Evolutionary conservation across 2,888 invertebrate genomes (phyloP).

Genomic region (Andricus curvator): DNA sequence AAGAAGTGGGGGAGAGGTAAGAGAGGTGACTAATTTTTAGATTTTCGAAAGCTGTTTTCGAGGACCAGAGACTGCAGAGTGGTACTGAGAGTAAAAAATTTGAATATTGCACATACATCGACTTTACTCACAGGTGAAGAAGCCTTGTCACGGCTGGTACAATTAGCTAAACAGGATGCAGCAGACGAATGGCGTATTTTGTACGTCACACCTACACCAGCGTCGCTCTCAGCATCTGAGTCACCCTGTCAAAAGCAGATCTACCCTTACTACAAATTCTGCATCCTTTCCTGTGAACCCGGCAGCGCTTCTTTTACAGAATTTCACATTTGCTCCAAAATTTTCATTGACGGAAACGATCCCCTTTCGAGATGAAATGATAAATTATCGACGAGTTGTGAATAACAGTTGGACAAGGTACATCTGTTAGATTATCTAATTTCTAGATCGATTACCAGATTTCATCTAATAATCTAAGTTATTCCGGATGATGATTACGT

Average conservation of each 20-base stretch:
- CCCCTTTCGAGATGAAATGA: conserved; percentile 17
- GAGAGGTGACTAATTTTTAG: not conserved
- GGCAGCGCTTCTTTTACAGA: conserved; percentile 45
- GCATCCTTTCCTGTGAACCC: conserved; percentile 51
- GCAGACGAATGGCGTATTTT: conserved; percentile 79
- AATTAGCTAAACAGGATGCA: conserved; percentile 77
- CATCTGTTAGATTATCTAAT: too few relatives aligned
- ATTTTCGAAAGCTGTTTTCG: not conserved
- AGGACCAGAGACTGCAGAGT: conserved; percentile 21
- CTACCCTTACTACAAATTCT: conserved; percentile 72
- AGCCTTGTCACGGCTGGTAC: conserved; percentile 75
- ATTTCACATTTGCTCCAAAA: not conserved
- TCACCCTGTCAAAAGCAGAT: conserved; percentile 76
- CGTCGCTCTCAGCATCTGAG: conserved; percentile 78
- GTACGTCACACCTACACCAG: conserved; percentile 85
- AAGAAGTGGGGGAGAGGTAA: too few relatives aligned
- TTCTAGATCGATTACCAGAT: too few relatives aligned
- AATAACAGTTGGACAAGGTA: not conserved
- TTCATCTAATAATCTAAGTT: too few relatives aligned
- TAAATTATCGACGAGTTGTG: not conserved
- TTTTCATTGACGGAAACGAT: conserved; percentile 20
- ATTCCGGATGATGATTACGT: too few relatives aligned
- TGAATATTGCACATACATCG: conserved; percentile 60
- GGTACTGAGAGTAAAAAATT: conserved; percentile 47
- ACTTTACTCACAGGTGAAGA: conserved; percentile 76